Base-by-base conservation (phyloP, 2,888 invertebrate species). In the Drosophila imparisetae region DNA sequence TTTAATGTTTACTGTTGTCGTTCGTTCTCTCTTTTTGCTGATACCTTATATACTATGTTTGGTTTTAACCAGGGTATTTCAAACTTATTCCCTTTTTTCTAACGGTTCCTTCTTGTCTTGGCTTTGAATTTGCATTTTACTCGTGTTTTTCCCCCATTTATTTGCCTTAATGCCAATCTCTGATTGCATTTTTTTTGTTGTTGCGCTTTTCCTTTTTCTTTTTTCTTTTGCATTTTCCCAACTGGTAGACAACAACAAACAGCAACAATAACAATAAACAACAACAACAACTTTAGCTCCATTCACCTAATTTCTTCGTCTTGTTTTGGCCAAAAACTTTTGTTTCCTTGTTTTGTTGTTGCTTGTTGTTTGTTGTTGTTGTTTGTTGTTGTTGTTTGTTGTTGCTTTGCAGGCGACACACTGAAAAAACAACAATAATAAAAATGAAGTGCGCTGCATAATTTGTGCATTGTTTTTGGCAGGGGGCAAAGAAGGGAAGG, bases 261-360 rank as follows among this genome's bases (percentile, higher is more conserved):
- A 29, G 2, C 53, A 29, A 36, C 52, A 62, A 24, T 30, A 58
- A 30, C 58, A 55, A 15, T 40, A 61, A 11, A 34, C 38, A 53
- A n/a, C 42, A 32, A n/a, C 42, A 38, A 29, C 53, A 48, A 52
- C 36, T 13, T 57, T 63, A 68, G 77, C 74, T 80, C 83, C 91
- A 87, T 89, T 89, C 91, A 89, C 91, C 89, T 75, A 90, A 88
- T 91, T 89, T 89, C 55, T 60, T 59, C 63, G 61, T 66, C 58
- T 77, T 65, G 70, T 78, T 54, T 60, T 58, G 30, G 45, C 27
- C 13, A 29, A 60, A 49, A 49, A 72, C 62, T 77, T 77, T 83
- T 86, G 66, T 69, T 79, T 70, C 67, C 67, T 55, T 75, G 60
- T 80, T 79, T 69, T 65, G 54, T 63, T 36, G 30, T 40, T 42